A percentile compares a stretch with the other conserved stretches of the same genome.
These are phyloP conservation scores for Drosophila elegans DNA, from an alignment of 1,140 invertebrate species.

Conservation along the genomic window DNA sequence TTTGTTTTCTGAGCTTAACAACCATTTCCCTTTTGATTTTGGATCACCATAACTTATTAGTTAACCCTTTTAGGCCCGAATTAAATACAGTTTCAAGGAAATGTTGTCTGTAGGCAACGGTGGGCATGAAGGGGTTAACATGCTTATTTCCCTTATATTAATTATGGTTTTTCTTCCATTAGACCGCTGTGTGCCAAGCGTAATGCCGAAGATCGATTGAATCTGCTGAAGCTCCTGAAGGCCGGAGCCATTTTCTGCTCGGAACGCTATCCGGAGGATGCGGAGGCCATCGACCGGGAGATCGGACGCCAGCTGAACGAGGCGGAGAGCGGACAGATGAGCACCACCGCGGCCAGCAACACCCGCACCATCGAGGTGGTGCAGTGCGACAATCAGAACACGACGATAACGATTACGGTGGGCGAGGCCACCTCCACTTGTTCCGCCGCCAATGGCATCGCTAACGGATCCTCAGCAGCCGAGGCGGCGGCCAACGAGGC, in stretches of 20 bases:
- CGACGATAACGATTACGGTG: constrained; percentile 74
- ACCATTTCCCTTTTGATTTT: no score
- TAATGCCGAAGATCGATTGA: constrained; percentile 93
- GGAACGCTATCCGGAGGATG: constrained; percentile 82
- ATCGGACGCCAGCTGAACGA: constrained; percentile 77
- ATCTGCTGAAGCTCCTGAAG: constrained; percentile 87
- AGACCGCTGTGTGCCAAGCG: constrained; percentile 91
- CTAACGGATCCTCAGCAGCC: constrained; percentile 15
- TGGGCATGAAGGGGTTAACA: no score
- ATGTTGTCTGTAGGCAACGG: no score
- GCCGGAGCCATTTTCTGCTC: constrained; percentile 82
- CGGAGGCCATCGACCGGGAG: constrained; percentile 80
- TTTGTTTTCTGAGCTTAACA: no score
- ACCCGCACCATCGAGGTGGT: constrained; percentile 80
- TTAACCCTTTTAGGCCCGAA: no score
- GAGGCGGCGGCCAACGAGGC: constrained; percentile 62
- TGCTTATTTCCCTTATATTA: no score
- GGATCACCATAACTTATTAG: no score
- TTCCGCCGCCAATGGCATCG: constrained; percentile 19
- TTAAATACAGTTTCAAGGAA: no score
- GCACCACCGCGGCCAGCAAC: constrained; percentile 51
- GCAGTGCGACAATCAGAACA: constrained; percentile 79
- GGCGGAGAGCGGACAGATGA: constrained; percentile 60
- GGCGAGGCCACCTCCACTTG: constrained; percentile 55
- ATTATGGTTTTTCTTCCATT: background rate